These are phyloP conservation scores for Henicopernis longicauda DNA, from an alignment of 2,113 vertebrate genomes.

Conservation along the genomic window DNA sequence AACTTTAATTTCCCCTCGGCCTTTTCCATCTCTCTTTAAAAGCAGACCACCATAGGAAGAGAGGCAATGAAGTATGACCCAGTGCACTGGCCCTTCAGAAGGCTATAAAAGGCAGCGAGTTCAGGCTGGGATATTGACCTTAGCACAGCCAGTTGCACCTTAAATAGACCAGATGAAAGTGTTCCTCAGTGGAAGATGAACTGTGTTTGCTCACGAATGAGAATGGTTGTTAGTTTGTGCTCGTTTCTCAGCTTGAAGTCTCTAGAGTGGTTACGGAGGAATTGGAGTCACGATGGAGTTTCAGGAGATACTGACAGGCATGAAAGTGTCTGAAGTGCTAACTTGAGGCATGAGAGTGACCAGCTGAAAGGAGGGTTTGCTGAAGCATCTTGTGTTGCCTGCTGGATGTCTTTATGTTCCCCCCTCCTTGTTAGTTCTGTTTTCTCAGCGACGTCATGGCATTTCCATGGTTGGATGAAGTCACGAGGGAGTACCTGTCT, in stretches of 20 bases:
- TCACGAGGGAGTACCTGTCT: neutral
- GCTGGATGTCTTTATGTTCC: rapidly evolving
- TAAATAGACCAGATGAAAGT: constrained; percentile 17
- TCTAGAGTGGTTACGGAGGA: neutral
- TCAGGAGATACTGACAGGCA: rapidly evolving
- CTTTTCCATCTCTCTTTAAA: neutral
- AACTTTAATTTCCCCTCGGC: neutral
- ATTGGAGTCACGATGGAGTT: rapidly evolving
- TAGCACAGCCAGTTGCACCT: constrained; percentile 18
- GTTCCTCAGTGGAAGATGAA: neutral
- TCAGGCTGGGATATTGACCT: constrained; percentile 33
- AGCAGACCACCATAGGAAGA: neutral
- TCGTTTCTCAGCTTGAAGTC: neutral
- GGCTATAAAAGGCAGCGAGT: neutral
- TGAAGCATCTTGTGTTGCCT: neutral
- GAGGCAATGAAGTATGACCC: neutral
- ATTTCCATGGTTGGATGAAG: rapidly evolving
- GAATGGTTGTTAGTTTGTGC: neutral
- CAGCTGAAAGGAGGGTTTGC: neutral
- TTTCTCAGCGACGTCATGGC: rapidly evolving
- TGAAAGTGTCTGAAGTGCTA: neutral
- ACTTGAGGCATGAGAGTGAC: neutral
- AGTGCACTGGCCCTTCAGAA: neutral
- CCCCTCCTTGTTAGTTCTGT: rapidly evolving
- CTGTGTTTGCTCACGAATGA: neutral